Evolutionary conservation across 1,140 invertebrate genomes (phyloP).

Genomic region (Aphaenogaster ashmeadi): DNA sequence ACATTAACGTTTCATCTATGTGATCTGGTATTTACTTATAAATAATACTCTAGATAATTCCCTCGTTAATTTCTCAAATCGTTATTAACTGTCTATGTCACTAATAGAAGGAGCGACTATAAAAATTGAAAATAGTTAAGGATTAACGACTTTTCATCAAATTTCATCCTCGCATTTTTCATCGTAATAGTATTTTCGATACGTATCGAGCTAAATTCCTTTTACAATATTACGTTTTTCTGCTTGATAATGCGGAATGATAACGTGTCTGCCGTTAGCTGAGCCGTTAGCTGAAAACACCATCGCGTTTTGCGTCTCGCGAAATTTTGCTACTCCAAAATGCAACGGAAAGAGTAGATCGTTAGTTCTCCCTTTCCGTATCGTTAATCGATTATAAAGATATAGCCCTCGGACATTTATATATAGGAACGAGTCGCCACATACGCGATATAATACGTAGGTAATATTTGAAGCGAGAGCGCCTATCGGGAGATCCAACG

Average conservation of each 20-base stretch:
- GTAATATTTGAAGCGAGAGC: constrained; percentile 68
- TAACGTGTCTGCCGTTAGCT: not conserved
- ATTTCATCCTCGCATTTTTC: constrained; percentile 17
- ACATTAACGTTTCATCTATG: not conserved
- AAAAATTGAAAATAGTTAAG: constrained; percentile 48
- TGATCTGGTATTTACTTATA: not conserved
- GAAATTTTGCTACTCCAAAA: constrained; percentile 45
- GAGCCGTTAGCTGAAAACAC: constrained; percentile 23
- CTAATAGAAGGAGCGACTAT: not conserved
- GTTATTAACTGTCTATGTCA: not conserved
- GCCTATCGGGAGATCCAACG: not conserved
- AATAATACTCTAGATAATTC: not conserved
- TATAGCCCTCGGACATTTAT: constrained; percentile 34
- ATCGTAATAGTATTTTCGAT: constrained; percentile 28
- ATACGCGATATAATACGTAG: constrained; percentile 61
- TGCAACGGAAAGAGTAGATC: constrained; percentile 20
- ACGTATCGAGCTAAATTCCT: not conserved
- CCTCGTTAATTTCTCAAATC: not conserved
- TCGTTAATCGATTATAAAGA: constrained; percentile 2
- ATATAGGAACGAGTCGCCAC: constrained; percentile 78
- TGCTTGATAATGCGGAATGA: not conserved
- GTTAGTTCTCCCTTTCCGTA: not conserved
- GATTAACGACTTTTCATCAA: constrained; percentile 51
- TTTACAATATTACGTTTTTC: not conserved
- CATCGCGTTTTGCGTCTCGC: not conserved